Conservation (phyloP, 2,113 vertebrate species). For the Myrmecobius fasciatus region DNA sequence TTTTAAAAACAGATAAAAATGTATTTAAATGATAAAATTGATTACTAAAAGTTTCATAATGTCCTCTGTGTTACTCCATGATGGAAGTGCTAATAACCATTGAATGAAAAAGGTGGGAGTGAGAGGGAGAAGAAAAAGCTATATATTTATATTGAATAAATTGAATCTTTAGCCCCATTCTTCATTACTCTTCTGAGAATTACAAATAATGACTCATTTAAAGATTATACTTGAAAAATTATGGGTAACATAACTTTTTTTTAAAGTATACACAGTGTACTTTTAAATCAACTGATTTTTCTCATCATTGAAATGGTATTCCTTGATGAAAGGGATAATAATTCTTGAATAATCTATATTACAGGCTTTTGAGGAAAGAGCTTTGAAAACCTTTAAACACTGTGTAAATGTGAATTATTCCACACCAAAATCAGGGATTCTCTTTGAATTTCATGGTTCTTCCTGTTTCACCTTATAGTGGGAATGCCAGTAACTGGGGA, state of each 20-base stretch:
- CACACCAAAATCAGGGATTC: neutral
- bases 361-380: neutral
- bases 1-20: slow-evolving; percentile 28
- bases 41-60: slow-evolving; percentile 28
- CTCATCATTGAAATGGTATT: neutral
- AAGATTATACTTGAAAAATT: neutral
- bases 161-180: neutral
- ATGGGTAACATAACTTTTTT: neutral
- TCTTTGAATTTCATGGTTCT: neutral
- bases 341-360: neutral
- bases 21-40: slow-evolving; percentile 37
- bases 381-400: neutral
- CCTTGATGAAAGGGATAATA: neutral
- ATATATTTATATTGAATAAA: neutral
- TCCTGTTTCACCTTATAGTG: neutral
- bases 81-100: slow-evolving; percentile 20
- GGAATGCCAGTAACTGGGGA: neutral
- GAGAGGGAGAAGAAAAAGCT: slow-evolving; percentile 36
- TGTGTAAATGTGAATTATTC: neutral
- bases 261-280: neutral
- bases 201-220: neutral
- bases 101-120: slow-evolving; percentile 32
- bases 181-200: neutral
- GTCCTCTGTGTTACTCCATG: neutral
- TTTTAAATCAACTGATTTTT: neutral